Evolutionary conservation across 2,888 invertebrate species (phyloP).

Genomic region (Penaeus monodon): DNA sequence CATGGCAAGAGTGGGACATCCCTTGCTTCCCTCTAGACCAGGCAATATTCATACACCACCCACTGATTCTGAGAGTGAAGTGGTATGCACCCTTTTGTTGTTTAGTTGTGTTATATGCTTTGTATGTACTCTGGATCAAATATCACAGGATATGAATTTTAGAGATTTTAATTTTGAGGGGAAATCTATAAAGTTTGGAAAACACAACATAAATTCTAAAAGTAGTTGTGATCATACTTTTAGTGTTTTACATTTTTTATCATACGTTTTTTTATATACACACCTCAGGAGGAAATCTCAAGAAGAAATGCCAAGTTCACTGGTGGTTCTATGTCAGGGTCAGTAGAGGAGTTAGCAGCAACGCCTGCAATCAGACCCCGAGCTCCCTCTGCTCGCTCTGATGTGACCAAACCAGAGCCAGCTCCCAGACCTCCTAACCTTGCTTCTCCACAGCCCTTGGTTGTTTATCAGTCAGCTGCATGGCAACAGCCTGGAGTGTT

Average conservation of each 20-base stretch:
- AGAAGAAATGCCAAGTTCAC: constrained; percentile 11
- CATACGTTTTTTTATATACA: background rate
- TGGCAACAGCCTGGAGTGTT: constrained; percentile 24
- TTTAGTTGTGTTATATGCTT: background rate
- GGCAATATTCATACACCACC: background rate
- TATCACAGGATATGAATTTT: too few species aligned
- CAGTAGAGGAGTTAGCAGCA: constrained; percentile 40
- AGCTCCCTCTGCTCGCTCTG: constrained; percentile 17
- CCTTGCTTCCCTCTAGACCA: constrained; percentile 16
- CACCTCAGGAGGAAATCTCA: constrained; percentile 36
- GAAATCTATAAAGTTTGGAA: too few species aligned
- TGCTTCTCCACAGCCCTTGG: constrained; percentile 26
- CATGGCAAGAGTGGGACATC: constrained; percentile 37
- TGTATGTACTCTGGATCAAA: background rate
- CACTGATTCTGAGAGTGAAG: constrained; percentile 47
- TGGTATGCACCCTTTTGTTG: constrained; percentile 18
- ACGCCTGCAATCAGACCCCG: constrained; percentile 33
- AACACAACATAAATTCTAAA: too few species aligned
- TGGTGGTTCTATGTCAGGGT: constrained; percentile 28
- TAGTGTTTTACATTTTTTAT: background rate
- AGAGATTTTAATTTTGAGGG: too few species aligned
- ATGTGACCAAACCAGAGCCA: constrained; percentile 20
- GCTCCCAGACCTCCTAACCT: constrained; percentile 17
- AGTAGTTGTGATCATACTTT: background rate
- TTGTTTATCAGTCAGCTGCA: constrained; percentile 34